Evolutionary conservation across 2,888 invertebrate genomes (phyloP), one percentile per base, ranked within the genome.

Genomic region (Folsomia candida): DNA sequence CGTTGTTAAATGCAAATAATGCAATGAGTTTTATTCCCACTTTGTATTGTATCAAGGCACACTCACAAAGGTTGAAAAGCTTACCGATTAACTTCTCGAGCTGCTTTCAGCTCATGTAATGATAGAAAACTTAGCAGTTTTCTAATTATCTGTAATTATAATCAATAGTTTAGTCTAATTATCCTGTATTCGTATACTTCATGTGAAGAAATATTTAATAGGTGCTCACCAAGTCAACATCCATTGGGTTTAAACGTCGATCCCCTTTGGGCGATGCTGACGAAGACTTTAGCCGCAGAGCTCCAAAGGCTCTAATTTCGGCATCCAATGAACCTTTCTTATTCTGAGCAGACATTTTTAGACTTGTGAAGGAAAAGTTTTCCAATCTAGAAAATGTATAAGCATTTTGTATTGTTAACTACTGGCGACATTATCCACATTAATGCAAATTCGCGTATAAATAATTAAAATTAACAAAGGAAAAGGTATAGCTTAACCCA

Each of bases 71-170:
- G n/a, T n/a, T n/a, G n/a, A n/a, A n/a, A n/a, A n/a, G n/a, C n/a
- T n/a, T 71, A 59, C 1, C 54, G 54, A 27, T 68, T 70, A 1
- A 77, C 77, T 18, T 69, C 59, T 54, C 77, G 25, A 27, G 73
- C 72, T 1, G 51, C 20, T 66, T 75, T 75, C 24, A 77, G 59
- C 58, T 74, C 68, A 6, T 68, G 25, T 11, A 68, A 47, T 4
- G 29, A 2, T 0, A 77, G 64, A 60, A 25, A 75, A 37, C 62
- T 59, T 18, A 77, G 68, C 0, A 77, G 47, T 9, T 75, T 73
- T 27, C 70, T 37, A 6, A 75, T 29, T 0, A 77, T 67, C 77
- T 77, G 27, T 1, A n/a, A 65, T 51, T 9, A 67, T 24, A 57
- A 54, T n/a, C 61, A 61, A 61, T 20, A 11, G 26, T 9, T n/a